Evolutionary conservation across 2,888 invertebrate genomes (phyloP).

Genomic region (Drosophila cracens): DNA sequence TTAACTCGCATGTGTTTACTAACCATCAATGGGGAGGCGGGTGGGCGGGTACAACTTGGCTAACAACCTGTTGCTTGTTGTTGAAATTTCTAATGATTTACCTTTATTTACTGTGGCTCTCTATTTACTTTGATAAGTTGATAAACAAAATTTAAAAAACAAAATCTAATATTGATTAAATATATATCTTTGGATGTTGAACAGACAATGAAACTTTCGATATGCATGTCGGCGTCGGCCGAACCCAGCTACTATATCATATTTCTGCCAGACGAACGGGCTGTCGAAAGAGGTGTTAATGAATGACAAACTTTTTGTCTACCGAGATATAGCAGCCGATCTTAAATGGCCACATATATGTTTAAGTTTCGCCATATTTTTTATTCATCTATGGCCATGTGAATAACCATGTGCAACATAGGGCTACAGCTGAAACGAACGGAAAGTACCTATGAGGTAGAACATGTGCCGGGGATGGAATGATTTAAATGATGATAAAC

Average conservation of each 20-base stretch:
- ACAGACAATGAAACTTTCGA: neutral
- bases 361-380: neutral
- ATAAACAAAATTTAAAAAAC: neutral
- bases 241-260: neutral
- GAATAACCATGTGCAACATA: slow-evolving; percentile 12
- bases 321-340: neutral
- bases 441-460: neutral
- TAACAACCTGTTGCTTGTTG: slow-evolving; percentile 23
- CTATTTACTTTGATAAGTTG: neutral
- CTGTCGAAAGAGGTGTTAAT: neutral
- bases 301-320: neutral
- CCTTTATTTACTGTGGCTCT: slow-evolving; percentile 4
- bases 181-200: neutral
- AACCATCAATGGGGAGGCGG: neutral
- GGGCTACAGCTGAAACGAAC: slow-evolving; percentile 12
- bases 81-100: neutral
- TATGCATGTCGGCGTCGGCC: neutral
- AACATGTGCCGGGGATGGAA: neutral
- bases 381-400: neutral
- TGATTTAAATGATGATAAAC: slow-evolving; percentile 48
- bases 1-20: slow-evolving; percentile 7
- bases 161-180: neutral
- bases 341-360: neutral
- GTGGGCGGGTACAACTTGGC: neutral
- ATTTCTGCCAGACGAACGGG: neutral